These are phyloP conservation scores for Calliphora vicina DNA, from an alignment of 1,140 invertebrate species.

Conservation along the genomic window DNA sequence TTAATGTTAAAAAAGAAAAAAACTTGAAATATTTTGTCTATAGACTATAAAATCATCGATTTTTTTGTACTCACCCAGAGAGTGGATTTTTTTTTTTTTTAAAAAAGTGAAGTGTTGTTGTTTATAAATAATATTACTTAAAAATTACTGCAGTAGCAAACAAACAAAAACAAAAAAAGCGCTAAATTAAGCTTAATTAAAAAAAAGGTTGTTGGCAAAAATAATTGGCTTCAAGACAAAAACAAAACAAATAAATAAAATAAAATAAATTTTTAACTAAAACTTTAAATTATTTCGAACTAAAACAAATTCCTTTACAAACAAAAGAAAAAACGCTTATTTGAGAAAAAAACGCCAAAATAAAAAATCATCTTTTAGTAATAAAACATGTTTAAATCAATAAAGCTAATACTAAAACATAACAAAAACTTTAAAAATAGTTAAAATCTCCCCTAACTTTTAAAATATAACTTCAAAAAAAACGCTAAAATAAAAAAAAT, in stretches of 20 bases:
- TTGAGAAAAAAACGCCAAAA: not conserved
- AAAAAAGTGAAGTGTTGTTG: not conserved
- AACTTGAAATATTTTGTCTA: constrained; percentile 1
- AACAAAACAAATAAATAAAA: not conserved
- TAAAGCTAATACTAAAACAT: not conserved
- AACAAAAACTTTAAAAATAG: constrained; percentile 9
- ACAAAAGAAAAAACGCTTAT: not conserved
- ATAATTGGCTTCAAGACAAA: not conserved
- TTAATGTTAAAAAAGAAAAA: not conserved
- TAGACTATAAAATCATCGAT: constrained; percentile 20
- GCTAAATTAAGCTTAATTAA: not conserved
- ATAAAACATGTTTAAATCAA: not conserved
- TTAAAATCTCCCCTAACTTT: not conserved
- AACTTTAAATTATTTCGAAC: not conserved
- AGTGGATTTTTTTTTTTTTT: not conserved
- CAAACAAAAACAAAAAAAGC: not conserved
- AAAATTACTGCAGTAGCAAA: not conserved
- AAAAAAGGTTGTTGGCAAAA: not conserved
- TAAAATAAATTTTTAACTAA: not conserved
- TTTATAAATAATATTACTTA: not conserved
- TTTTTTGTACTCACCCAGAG: not conserved
- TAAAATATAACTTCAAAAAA: not conserved
- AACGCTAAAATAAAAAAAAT: not conserved
- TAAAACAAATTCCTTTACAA: not conserved
- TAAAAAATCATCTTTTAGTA: not conserved